Base-by-base conservation (phyloP, 1,140 invertebrate species). In the Cyclina sinensis region DNA sequence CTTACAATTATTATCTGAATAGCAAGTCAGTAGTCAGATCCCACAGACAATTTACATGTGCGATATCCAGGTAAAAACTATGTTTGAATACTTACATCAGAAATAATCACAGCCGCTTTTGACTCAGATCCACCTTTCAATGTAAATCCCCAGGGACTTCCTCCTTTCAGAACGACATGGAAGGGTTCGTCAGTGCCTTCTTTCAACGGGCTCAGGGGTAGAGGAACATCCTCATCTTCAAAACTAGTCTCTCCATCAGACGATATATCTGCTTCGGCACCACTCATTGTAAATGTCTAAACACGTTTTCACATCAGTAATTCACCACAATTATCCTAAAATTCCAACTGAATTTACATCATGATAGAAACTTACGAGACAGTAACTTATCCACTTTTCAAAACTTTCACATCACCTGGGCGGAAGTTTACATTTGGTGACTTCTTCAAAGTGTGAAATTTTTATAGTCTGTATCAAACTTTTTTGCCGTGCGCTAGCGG, bases 121-220 rank as follows among this genome's bases (percentile, higher is more conserved):
- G 84, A 76, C n/a, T 90, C 91, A 9, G 48, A 37, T 30, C 91
- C 89, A 83, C 81, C 83, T 37, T 43, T 78, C 12, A 92, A 51
- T 0, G 84, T 91, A 39, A 92, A 92, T 37, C 91, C 91, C 91
- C 91, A 92, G 12, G 91, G 91, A 43, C 87, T 84, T 18, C 91
- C 91, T 16, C 91, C 91, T 86, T 91, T 92, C 0, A 92, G 73
- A 32, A 92, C 88, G 21, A 92, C 91, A 30, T 88, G 78, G 81
- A 91, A 89, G 4, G 91, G 89, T 48, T 91, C 87, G 24, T 46
- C 85, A 0, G 35, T 78, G 12, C 85, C 85, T 24, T 68, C 59
- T 24, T 78, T 79, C 43, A 87, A 30, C 14, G 85, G 85, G 39
- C 85, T 87, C 21, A 46, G 39, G 24, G 85, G 85, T 43, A 87